phyloP scores from a whole-genome alignment of 2,888 invertebrate species.

The Polydrusus pterygomalis region DNA sequence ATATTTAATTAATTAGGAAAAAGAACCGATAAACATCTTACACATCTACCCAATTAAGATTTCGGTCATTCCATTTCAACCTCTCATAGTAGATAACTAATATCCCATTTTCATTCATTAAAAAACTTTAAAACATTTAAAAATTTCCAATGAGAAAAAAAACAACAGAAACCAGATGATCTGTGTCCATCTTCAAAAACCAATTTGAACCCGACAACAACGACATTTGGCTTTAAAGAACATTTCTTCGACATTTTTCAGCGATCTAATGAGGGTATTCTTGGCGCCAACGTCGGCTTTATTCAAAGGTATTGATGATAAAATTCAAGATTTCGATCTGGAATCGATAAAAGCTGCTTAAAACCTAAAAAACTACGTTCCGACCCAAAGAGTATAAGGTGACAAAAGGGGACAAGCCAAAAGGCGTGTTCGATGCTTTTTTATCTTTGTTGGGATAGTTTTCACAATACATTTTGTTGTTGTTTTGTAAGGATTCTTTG shows the following conservation, averaged over 20 bases:
- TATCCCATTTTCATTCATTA: conserved; percentile 41
- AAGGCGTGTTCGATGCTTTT: conserved; percentile 33
- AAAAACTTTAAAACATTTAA: conserved; percentile 16
- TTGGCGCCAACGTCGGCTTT: conserved; percentile 71
- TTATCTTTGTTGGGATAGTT: conserved; percentile 22
- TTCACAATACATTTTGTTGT: conserved; percentile 17
- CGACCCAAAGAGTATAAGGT: conserved; percentile 49
- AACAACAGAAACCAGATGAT: conserved; percentile 23
- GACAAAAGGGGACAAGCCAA: conserved; percentile 50
- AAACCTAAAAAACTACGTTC: conserved; percentile 44
- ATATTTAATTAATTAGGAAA: conserved; percentile 13
- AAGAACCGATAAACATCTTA: conserved; percentile 14
- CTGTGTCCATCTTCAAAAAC: conserved; percentile 42
- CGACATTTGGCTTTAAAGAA: conserved; percentile 49
- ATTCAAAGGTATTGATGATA: conserved; percentile 70
- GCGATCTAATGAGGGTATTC: conserved; percentile 67
- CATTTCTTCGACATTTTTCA: conserved; percentile 51
- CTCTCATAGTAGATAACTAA: conserved; percentile 23
- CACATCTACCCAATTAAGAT: conserved; percentile 25
- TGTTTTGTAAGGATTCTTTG: conserved; percentile 16
- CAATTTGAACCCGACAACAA: conserved; percentile 25
- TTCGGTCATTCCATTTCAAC: conserved; percentile 12
- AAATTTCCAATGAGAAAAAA: conserved; percentile 46
- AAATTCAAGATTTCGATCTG: conserved; percentile 71
- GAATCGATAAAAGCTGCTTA: conserved; percentile 56